Conservation (phyloP, 2,888 invertebrate species). For the Acrobasis suavella region DNA sequence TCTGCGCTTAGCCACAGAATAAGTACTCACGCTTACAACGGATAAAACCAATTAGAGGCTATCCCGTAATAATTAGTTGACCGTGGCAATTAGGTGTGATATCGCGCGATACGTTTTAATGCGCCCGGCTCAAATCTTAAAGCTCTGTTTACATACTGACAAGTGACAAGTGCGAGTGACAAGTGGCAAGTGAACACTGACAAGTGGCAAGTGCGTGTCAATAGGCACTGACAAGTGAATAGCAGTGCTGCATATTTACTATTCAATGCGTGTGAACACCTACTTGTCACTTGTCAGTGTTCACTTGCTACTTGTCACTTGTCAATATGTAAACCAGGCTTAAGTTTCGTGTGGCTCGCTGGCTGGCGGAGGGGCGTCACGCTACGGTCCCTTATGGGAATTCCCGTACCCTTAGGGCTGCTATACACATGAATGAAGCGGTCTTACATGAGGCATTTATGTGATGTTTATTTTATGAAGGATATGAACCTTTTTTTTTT, state of each 20-base stretch:
- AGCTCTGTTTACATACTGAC: too few species aligned
- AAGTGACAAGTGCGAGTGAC: too few species aligned
- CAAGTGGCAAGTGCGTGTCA: too few species aligned
- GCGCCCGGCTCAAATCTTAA: conserved; percentile 4
- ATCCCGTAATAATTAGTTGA: conserved; percentile 9
- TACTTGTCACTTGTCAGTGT: too few species aligned
- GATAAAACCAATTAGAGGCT: conserved; percentile 8
- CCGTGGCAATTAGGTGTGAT: conserved; percentile 8
- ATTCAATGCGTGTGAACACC: too few species aligned
- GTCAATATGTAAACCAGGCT: too few species aligned
- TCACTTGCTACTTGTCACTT: too few species aligned
- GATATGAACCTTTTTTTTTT: not conserved
- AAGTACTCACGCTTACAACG: too few species aligned
- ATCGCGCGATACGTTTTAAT: conserved; percentile 8
- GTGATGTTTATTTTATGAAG: not conserved
- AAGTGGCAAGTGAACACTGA: too few species aligned
- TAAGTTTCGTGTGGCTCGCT: not conserved
- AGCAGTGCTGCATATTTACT: too few species aligned
- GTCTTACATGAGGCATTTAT: not conserved
- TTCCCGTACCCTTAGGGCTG: not conserved
- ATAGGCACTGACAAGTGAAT: too few species aligned
- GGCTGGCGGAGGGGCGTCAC: not conserved
- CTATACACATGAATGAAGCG: not conserved
- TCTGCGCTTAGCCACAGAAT: too few species aligned
- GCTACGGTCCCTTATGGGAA: conserved; percentile 9